Base-by-base conservation (phyloP, 1,140 invertebrate species). In the Drosophila teissieri region DNA sequence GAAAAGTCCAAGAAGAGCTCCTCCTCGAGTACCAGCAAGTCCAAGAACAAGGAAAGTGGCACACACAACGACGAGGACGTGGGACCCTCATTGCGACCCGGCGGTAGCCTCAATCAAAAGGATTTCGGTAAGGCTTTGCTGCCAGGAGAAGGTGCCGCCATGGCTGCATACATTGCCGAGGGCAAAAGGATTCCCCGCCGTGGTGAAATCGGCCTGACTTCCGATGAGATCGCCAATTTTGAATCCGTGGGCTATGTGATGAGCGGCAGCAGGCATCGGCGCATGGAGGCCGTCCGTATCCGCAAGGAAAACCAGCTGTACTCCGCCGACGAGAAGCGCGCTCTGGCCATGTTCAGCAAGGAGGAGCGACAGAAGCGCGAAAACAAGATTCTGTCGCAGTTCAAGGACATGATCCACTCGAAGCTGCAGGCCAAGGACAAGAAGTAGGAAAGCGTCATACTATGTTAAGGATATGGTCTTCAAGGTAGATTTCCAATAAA, bases 221-320 rank as follows among this genome's bases (percentile, higher is more conserved):
- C 97, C 0, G 96, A 99, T 45, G 97, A 99, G 93, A 99, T 99
- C 49, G 96, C 96, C 1, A 93, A 95, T 0, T 99, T 97, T 92
- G 99, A 99, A 93, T 94, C 96, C n/a, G 97, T 98, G 14, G 99
- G 99, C 14, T 97, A 97, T 89, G 98, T 99, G 0, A 99, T 99
- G 99, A 99, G 98, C 92, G 99, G 99, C 22, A 98, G 97, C 86
- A 96, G 99, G 88, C 99, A 99, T 95, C 96, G 99, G 11, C 95
- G 98, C 67, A 99, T 99, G 99, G 99, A 99, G 93, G 99, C 99
- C 83, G 99, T 99, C 2, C 97, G 99, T 94, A 96, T 99, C 53
- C 95, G 99, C 78, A 99, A 99, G 92, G 99, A 99, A 93, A 99
- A 99, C 94, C 98, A 99, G 94, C 98, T 99, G 92, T 99, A 99